Base-by-base conservation (phyloP, 1,140 invertebrate species). In the Carposina sasakii region DNA sequence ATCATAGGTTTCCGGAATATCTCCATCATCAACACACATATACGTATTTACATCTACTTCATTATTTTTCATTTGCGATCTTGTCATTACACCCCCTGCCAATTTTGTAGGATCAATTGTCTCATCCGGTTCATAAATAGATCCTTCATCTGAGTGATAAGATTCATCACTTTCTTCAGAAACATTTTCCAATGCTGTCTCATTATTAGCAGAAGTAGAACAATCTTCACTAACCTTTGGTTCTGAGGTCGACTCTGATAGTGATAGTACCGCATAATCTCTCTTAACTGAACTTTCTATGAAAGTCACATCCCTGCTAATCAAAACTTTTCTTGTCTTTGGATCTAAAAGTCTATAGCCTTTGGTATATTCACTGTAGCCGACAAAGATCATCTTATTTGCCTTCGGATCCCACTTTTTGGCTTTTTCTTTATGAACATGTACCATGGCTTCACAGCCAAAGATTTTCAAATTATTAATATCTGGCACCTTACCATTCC, bases 391-490 rank as follows among this genome's bases (percentile, higher is more conserved):
- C 16, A 53, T 40, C 43, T 63, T 54, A 46, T 51, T n/a, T 0
- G 62, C 34, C 28, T 71, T 76, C 17, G 59, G 31, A 19, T 72
- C 71, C 39, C 37, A 65, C 39, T 71, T 72, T 33, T 28, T 48
- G 3, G 54, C 23, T 39, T 61, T 64, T 51, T 71, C 51, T 28
- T 71, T 64, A 36, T 68, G 69, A 23, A 79, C 52, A 23, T 71
- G 71, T 0, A 59, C 67, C 52, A 55, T 74, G 28, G 63, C 63
- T 44, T 55, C 26, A n/a, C 63, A 72, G n/a, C 81, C 79, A 63
- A 87, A 85, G 9, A 65, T 46, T 52, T 58, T 57, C 5, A 85
- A 45, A 52, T 84, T 45, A n/a, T 43, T 40, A 3, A 83, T 30
- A 42, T 71, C 31, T 13, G 47, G 50, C 23, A 39, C 55, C 15